Evolutionary conservation across 2,888 invertebrate species (phyloP).

Genomic region (Habroteleia sp.): DNA sequence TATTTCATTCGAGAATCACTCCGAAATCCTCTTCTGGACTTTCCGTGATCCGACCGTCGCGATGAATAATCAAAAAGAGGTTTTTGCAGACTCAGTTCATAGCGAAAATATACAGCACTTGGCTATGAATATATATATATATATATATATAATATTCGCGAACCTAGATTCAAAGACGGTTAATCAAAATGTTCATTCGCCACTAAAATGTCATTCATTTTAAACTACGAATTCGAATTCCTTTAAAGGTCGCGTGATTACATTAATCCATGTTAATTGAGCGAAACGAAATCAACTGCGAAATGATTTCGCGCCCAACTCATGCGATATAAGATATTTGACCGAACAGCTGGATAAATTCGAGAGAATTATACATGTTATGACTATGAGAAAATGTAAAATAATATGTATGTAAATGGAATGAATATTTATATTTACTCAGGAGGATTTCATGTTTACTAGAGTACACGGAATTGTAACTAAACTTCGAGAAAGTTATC

Average conservation of each 20-base stretch:
- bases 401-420: constrained; percentile 46
- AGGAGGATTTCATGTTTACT: constrained; percentile 25
- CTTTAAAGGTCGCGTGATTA: constrained; percentile 21
- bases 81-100: constrained; percentile 52
- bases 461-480: constrained; percentile 26
- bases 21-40: constrained; percentile 70
- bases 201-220: constrained; percentile 39
- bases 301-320: constrained; percentile 7
- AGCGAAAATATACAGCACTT: constrained; percentile 44
- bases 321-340: constrained; percentile 2
- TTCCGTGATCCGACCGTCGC: constrained; percentile 69
- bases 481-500: constrained; percentile 4
- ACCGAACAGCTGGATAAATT: constrained; percentile 6
- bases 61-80: constrained; percentile 76
- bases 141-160: no score
- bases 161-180: constrained; percentile 41
- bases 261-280: constrained; percentile 37
- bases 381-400: constrained; percentile 26
- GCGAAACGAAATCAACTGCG: constrained; percentile 19
- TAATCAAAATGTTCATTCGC: constrained; percentile 56
- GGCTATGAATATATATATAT: constrained; percentile 51
- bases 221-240: constrained; percentile 6
- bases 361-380: constrained; percentile 48
- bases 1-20: constrained; percentile 70
- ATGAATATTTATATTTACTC: constrained; percentile 49